A percentile compares a stretch with the other conserved stretches of the same genome.
These are phyloP conservation scores for Heliconius hermathena DNA, from an alignment of 1,140 invertebrate species.

Conservation along the genomic window DNA sequence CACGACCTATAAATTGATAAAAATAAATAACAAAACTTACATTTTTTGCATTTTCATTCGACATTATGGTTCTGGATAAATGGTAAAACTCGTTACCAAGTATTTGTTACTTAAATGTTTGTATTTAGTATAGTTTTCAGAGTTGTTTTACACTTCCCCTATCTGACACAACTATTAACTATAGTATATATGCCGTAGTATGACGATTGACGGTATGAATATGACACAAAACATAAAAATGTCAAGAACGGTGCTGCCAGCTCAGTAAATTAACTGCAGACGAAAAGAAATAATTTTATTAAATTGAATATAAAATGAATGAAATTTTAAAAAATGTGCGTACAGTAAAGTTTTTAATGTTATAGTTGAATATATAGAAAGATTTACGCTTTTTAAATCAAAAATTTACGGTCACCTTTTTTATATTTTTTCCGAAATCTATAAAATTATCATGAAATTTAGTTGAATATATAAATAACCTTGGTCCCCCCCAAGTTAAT, in stretches of 20 bases:
- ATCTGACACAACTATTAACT: constrained; percentile 3
- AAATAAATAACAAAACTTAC: constrained; percentile 47
- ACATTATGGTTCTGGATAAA: constrained; percentile 39
- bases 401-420: too few species aligned
- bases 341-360: too few species aligned
- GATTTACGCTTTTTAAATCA: too few species aligned
- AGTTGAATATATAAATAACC: too few species aligned
- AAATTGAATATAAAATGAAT: neutral
- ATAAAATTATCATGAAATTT: too few species aligned
- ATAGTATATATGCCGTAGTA: neutral
- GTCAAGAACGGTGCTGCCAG: neutral
- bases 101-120: neutral
- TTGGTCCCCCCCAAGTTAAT: too few species aligned
- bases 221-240: constrained; percentile 13
- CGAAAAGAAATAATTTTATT: neutral
- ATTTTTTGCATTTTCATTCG: constrained; percentile 60
- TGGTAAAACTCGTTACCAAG: neutral
- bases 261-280: neutral
- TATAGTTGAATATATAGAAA: too few species aligned
- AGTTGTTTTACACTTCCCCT: neutral
- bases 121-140: neutral
- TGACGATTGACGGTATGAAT: too few species aligned
- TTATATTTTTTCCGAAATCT: too few species aligned
- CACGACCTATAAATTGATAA: neutral
- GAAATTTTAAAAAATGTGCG: too few species aligned